phyloP scores from a whole-genome alignment of 2,797 vertebrate species.

The Vultur gryphus region DNA sequence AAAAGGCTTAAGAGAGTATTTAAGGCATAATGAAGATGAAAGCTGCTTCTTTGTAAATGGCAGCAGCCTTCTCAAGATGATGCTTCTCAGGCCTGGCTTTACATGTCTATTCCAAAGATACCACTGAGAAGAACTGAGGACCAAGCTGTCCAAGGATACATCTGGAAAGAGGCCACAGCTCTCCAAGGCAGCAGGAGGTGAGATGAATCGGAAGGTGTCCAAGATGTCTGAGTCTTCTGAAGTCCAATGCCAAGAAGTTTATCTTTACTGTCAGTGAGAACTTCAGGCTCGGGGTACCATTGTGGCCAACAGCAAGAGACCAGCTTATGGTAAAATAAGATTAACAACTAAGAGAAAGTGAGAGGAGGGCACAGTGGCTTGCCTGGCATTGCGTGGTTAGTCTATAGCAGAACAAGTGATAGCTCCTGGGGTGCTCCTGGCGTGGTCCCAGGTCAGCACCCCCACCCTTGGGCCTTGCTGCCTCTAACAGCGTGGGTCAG shows the following conservation, averaged over 20 bases:
- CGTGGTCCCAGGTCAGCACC: background rate
- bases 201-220: background rate
- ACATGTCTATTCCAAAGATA: background rate
- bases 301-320: background rate
- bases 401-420: background rate
- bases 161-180: background rate
- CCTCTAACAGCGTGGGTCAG: accelerated
- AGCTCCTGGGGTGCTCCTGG: background rate
- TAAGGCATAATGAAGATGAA: background rate
- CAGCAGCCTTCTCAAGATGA: background rate
- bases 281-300: accelerated
- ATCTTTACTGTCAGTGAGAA: background rate
- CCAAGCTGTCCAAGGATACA: background rate
- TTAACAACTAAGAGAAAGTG: background rate
- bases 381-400: accelerated
- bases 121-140: background rate
- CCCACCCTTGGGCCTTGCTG: background rate
- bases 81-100: background rate
- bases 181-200: background rate
- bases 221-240: background rate
- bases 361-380: background rate
- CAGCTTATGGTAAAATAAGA: background rate
- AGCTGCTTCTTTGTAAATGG: background rate
- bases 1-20: background rate
- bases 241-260: background rate